Conservation (phyloP, 2,113 vertebrate genomes). For the Caloenas nicobarica region DNA sequence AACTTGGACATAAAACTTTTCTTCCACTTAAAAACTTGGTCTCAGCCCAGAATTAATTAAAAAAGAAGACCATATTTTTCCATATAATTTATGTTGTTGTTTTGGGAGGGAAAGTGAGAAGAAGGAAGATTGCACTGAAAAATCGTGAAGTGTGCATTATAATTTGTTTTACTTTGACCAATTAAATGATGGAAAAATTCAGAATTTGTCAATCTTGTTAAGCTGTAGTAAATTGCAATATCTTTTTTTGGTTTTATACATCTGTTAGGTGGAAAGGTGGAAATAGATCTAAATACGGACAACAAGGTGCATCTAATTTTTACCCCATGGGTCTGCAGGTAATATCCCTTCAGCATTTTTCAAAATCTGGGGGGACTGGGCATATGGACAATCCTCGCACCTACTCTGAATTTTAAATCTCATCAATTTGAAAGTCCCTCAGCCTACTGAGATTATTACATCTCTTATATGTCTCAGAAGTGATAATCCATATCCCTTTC, state of each 20-base stretch:
- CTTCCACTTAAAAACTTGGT: constrained; percentile 12
- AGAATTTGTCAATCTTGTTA: neutral
- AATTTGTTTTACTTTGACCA: neutral
- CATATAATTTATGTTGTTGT: neutral
- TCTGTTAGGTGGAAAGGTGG: neutral
- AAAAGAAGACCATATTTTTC: neutral
- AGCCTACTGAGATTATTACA: neutral
- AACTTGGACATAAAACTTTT: constrained; percentile 20
- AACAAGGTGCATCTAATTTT: neutral
- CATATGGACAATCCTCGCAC: neutral
- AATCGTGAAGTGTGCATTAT: neutral
- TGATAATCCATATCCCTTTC: neutral
- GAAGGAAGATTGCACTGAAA: neutral
- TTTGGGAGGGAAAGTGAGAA: neutral
- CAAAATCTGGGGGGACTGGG: neutral
- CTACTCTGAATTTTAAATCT: neutral
- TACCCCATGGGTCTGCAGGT: neutral
- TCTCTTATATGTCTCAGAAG: neutral
- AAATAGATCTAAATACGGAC: neutral
- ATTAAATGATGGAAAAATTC: neutral
- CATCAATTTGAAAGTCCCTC: neutral
- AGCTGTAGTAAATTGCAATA: neutral
- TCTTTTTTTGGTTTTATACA: neutral
- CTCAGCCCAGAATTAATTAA: constrained; percentile 21
- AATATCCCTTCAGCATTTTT: neutral